Base-by-base conservation (phyloP, 2,888 invertebrate genomes). In the Macrosiphum euphorbiae region DNA sequence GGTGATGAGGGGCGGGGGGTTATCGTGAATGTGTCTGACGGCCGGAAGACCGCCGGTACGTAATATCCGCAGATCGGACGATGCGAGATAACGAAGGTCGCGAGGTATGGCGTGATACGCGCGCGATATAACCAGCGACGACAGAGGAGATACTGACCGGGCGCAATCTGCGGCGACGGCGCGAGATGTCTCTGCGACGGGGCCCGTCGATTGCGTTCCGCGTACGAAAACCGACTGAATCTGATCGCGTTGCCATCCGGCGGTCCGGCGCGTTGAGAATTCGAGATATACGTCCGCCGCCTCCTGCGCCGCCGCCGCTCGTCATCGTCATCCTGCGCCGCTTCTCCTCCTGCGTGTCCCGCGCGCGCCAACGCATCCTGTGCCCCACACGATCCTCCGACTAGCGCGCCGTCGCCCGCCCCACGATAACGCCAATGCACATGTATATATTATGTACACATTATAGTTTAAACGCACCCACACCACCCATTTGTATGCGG, bases 161-260 rank as follows among this genome's bases (percentile, higher is more conserved):
- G 16, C 5, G 50, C 78, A 78, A 4, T 10, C 10, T 88, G 52
- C 28, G 3, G 50, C 87, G 85, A 67, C 44, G 47, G 67, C 61
- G n/a, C 86, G 90, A 50, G 35, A 47, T 1, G 35, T 55, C 41
- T 24, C 90, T 41, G 55, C 41, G 47, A 35, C 88, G 58, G 55
- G 58, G 61, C 52, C 47, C 86, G 94, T 85, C 94, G 90, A 94
- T 90, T 61, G 61, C 90, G 94, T 94, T 94, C 86, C 84, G 85
- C 94, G 86, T 90, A 87, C 90, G 58, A 94, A 94, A 94, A 94
- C 90, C 94, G 94, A 94, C 94, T 94, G 90, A 94, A 93, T 78
- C 35, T 67, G 86, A 86, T 90, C 90, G 94, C 93, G 47, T 90
- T 88, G 84, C 84, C 61, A 85, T 94, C 90, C 93, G 58, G 93